Base-by-base conservation (phyloP, 2,797 vertebrate genomes). In the Salmo trutta region DNA sequence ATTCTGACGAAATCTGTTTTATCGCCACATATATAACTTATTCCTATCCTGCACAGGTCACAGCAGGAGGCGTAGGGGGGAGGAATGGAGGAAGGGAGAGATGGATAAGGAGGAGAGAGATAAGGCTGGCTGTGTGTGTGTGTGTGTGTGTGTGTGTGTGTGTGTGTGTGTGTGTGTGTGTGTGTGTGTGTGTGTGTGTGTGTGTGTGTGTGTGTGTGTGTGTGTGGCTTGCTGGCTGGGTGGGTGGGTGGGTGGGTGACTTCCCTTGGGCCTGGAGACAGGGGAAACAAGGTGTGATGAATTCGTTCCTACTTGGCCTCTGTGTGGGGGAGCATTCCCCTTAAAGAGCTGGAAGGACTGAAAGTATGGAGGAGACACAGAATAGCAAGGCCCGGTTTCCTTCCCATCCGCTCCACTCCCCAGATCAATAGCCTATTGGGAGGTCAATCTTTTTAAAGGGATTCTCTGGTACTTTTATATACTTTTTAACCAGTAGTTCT, bases 211-310 rank as follows among this genome's bases (percentile, higher is more conserved):
- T 33, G 73, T 76, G 71, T 47, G 73, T 75, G 41, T 21, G 54
- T 74, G 8, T 74, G 33, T 73, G 41, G 41, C 41, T 47, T 12
- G 41, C 41, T 47, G 41, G 41, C 59, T 64, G 71, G 12, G 41
- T 36, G 71, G 27, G 51, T 71, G 70, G 56, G 51, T 72, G 56
- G 71, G 70, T 72, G 79, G 87, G 76, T 74, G 83, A 86, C 87
- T 88, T 87, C 84, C 87, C 86, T 64, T 74, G 75, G 79, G 86
- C 86, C 79, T 31, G 74, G 67, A 92, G 92, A 91, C 88, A 91
- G 81, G 82, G 80, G 79, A 91, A 93, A 92, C 89, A 89, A 88
- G 88, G 81, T 88, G 88, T 94, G 91, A 94, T 94, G 93, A 91
- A 94, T 94, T 91, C 84, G 83, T 83, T 88, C 90, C 84, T 85